Percentiles rank a stretch among this genome's conserved stretches.
Conservation (phyloP, 1,140 invertebrate species). For the Pentalonia nigronervosa region DNA sequence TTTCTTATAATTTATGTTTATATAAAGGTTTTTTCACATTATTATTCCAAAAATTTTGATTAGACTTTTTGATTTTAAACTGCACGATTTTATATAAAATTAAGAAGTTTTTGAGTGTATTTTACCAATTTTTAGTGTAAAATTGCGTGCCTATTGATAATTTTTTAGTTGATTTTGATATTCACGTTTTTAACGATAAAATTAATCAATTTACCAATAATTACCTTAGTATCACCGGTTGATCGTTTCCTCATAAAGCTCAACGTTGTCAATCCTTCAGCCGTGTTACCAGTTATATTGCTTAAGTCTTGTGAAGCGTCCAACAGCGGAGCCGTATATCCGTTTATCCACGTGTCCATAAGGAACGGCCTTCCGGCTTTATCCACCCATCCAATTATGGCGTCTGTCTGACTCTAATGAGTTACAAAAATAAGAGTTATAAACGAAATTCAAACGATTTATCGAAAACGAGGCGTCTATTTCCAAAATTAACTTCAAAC, state of each 20-base stretch:
- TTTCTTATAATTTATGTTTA: no score
- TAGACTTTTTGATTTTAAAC: not conserved
- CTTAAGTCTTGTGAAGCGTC: conserved; percentile 80
- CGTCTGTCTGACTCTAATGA: conserved; percentile 78
- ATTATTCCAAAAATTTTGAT: no score
- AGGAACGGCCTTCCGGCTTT: conserved; percentile 78
- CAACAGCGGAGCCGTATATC: conserved; percentile 78
- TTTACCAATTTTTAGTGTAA: not conserved
- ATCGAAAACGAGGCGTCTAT: not conserved
- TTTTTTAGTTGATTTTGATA: not conserved
- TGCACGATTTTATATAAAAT: no score
- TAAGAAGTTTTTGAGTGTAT: not conserved
- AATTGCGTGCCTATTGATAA: not conserved
- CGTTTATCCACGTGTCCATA: conserved; percentile 87
- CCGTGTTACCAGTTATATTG: conserved; percentile 73
- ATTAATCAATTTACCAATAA: conserved; percentile 3
- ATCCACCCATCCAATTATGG: conserved; percentile 88
- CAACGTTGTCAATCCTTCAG: conserved; percentile 80
- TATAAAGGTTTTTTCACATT: not conserved
- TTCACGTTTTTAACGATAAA: not conserved
- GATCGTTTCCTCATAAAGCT: conserved; percentile 80
- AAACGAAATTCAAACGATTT: not conserved
- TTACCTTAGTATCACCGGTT: conserved; percentile 77
- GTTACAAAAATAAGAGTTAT: not conserved
- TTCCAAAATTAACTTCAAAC: not conserved